Base-by-base conservation (phyloP, 1,140 invertebrate genomes). In the Pseudomyrmex concolor region DNA sequence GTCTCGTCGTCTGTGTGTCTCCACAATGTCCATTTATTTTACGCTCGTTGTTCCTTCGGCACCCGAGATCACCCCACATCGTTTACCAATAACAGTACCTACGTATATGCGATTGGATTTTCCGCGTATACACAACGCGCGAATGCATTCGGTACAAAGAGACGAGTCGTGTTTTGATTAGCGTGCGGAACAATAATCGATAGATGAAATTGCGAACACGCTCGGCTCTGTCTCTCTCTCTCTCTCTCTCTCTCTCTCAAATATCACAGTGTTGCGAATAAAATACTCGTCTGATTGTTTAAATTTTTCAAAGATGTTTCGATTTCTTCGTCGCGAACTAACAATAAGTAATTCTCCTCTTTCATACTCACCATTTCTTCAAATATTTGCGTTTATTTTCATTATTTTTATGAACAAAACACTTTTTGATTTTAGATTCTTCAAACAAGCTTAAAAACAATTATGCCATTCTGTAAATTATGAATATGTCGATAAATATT, bases 81-180 rank as follows among this genome's bases (percentile, higher is more conserved):
- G 86, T 88, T 87, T 72, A 76, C 64, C 85, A 77, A 84, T 88
- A 88, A 87, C 51, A 19, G 43, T 84, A 54, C 84, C 86, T 81
- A 62, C 43, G 50, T 64, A 55, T 7, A 34, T 50, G 43, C 70
- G 71, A 88, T 87, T 81, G 82, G 55, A 83, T 84, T 68, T 70
- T 54, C 72, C 70, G 22, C 17, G 57, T 66, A 72, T 34, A 34
- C 22, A 51, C 15, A 64, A 19, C 13, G 22, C 17, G 22, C 55
- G 17, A 7, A 55, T 22, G 57, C 25, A 13, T 10, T 5, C 19
- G 15, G 12, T 15, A 67, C 8, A 78, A 84, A 77, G 55, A 77
- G 64, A 67, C 43, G 54, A 70, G 43, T 17, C 59, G 17, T 54
- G 62, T 48, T 73, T 87, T 87, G 77, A 87, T 80, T 57, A 76